Conservation (phyloP, 2,797 vertebrate species). For the Cheirogaleus major region DNA sequence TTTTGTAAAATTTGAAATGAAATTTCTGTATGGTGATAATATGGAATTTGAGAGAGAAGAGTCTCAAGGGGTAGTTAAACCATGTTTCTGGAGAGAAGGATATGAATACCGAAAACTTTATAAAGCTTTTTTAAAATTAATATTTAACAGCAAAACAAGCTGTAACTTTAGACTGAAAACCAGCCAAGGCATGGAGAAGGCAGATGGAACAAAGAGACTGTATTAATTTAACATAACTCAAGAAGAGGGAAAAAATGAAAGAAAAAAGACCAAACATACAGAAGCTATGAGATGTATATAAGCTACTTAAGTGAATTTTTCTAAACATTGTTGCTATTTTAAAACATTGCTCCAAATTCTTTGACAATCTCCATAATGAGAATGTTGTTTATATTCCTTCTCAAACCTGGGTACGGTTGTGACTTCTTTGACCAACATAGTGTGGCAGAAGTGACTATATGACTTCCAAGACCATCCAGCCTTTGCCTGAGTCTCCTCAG, state of each 20-base stretch:
- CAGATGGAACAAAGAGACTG: background rate
- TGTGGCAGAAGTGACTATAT: background rate
- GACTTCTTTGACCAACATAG: background rate
- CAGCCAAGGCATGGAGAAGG: background rate
- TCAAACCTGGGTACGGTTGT: background rate
- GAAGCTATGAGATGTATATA: background rate
- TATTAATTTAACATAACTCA: background rate
- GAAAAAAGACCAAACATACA: background rate
- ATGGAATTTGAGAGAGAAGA: background rate
- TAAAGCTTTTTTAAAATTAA: background rate
- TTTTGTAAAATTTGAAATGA: background rate
- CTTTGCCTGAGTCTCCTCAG: too few species aligned
- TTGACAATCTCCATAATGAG: too few species aligned
- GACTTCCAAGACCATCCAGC: too few species aligned
- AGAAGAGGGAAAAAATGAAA: background rate
- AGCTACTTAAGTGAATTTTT: background rate
- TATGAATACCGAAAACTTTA: background rate
- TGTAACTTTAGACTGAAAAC: background rate
- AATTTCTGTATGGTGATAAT: background rate
- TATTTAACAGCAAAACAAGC: background rate
- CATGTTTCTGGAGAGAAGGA: background rate
- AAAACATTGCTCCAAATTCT: background rate
- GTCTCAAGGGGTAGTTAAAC: background rate
- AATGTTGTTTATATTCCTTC: background rate
- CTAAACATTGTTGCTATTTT: background rate